A percentile compares a stretch with the other conserved stretches of the same genome.
Evolutionary conservation across 2,888 invertebrate species (phyloP).

Genomic region (Alcis repandata): DNA sequence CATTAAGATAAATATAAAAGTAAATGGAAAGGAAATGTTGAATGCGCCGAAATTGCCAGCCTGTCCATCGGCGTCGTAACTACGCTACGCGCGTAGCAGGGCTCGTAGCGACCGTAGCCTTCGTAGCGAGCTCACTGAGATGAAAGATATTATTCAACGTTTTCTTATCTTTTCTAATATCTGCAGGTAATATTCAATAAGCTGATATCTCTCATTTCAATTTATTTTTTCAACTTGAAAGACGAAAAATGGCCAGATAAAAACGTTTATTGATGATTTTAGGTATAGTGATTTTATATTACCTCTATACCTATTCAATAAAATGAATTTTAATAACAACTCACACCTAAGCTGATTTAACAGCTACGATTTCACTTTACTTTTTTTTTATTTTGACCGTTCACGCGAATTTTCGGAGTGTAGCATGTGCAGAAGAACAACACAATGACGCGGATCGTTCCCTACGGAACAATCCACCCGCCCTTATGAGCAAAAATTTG

Average conservation of each 20-base stretch:
- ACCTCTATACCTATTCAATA: too few relatives aligned
- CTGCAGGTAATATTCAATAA: slow-evolving; percentile 8
- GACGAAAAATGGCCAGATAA: neutral
- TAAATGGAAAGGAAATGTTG: too few relatives aligned
- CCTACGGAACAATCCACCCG: too few relatives aligned
- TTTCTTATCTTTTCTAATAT: slow-evolving; percentile 18
- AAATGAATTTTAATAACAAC: too few relatives aligned
- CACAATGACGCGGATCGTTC: too few relatives aligned
- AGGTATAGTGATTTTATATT: neutral
- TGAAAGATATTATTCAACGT: slow-evolving; percentile 9
- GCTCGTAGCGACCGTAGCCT: slow-evolving; percentile 18
- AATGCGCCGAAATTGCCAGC: neutral
- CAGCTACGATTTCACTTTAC: too few relatives aligned
- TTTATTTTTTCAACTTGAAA: neutral
- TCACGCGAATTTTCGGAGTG: too few relatives aligned
- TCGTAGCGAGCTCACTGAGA: slow-evolving; percentile 15
- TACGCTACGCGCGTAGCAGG: slow-evolving; percentile 15
- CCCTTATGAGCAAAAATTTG: too few relatives aligned
- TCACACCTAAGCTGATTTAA: too few relatives aligned
- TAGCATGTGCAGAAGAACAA: too few relatives aligned
- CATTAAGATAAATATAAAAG: too few relatives aligned
- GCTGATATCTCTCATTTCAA: slow-evolving; percentile 10
- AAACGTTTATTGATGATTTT: neutral
- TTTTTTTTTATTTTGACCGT: too few relatives aligned
- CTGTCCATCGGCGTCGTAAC: neutral